phyloP scores from a whole-genome alignment of 2,797 vertebrate genomes.

The Pyrocephalus nanus region DNA sequence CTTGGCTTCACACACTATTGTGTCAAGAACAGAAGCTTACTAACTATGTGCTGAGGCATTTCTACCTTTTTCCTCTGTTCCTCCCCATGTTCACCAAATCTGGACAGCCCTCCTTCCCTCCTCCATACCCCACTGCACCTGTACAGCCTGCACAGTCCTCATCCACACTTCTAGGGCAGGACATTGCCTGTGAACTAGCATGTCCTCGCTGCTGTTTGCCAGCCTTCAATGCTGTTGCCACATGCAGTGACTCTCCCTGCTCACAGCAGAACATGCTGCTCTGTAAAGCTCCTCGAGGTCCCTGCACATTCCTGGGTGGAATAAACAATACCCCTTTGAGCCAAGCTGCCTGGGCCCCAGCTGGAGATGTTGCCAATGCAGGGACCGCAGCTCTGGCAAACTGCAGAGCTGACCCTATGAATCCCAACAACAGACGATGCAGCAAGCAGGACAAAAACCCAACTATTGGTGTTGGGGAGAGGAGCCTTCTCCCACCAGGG shows the following conservation, averaged over 20 bases:
- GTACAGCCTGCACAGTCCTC: background rate
- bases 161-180: background rate
- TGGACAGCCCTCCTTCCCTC: background rate
- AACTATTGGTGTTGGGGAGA: background rate
- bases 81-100: background rate
- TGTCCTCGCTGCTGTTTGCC: accelerated
- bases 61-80: background rate
- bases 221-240: background rate
- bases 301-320: slow-evolving; percentile 17
- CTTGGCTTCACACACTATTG: background rate
- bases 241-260: background rate
- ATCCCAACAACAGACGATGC: accelerated
- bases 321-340: background rate
- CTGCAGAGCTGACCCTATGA: background rate
- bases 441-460: background rate
- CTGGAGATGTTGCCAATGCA: background rate
- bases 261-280: background rate
- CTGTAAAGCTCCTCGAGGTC: background rate
- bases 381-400: background rate
- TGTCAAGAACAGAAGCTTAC: background rate
- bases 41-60: background rate
- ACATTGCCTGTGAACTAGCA: background rate
- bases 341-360: background rate
- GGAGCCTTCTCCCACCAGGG: background rate
- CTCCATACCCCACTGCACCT: background rate